A percentile compares a stretch with the other conserved stretches of the same genome.
Conservation (phyloP, 1,140 invertebrate genomes). For the Mycetomoellerius zeteki region DNA sequence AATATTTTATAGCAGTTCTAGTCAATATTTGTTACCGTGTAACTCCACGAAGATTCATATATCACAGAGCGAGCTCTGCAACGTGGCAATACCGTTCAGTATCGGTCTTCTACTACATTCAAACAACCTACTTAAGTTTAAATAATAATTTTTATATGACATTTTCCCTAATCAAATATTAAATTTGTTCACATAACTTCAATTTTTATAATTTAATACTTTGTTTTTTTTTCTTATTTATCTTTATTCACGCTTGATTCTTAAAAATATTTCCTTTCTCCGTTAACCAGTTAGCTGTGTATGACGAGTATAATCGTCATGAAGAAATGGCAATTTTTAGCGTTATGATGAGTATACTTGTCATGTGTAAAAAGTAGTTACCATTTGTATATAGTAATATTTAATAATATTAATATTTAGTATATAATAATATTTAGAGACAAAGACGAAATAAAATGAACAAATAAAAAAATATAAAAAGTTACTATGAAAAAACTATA, state of each 20-base stretch:
- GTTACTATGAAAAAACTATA: too few relatives aligned
- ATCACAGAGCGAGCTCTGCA: conserved; percentile 25
- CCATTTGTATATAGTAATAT: too few relatives aligned
- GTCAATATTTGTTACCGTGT: conserved; percentile 67
- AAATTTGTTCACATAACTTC: not conserved
- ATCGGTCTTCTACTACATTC: not conserved
- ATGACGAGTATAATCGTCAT: too few relatives aligned
- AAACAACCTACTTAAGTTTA: not conserved
- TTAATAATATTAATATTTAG: too few relatives aligned
- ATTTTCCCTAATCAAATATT: not conserved
- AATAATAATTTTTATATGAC: conserved; percentile 1
- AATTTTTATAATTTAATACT: conserved; percentile 4
- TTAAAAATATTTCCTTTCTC: not conserved
- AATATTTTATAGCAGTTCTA: conserved; percentile 60
- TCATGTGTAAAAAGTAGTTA: too few relatives aligned
- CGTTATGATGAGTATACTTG: too few relatives aligned
- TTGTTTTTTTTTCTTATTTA: not conserved
- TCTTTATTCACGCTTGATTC: not conserved
- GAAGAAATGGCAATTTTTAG: too few relatives aligned
- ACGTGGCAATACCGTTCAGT: not conserved
- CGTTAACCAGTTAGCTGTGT: too few relatives aligned
- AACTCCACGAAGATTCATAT: conserved; percentile 56
- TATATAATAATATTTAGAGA: too few relatives aligned
- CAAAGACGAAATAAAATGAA: too few relatives aligned
- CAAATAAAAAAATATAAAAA: too few relatives aligned